Base-by-base conservation (phyloP, 2,888 invertebrate species). In the Meganola albula region DNA sequence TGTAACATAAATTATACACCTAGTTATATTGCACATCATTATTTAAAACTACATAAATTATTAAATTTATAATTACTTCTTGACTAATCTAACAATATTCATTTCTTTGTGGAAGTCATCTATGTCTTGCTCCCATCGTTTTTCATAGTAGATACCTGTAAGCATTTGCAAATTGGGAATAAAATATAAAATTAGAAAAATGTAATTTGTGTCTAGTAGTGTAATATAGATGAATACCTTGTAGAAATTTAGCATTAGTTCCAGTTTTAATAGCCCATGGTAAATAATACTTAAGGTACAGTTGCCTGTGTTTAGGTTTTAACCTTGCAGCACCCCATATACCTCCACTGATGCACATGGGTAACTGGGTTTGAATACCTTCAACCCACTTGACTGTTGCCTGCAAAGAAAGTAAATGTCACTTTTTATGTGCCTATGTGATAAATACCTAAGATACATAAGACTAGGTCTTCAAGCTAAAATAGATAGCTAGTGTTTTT, bases 311-410 rank as follows among this genome's bases (percentile, higher is more conserved):
- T 61, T 94, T 96, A 33, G 96, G 93, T 55, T 91, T 91, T 8
- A 99, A 86, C 50, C 98, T 87, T 8, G 92, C 84, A 1, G 98
- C 95, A 7, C 98, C 99, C 88, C 97, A 96, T 34, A 98, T 87
- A 0, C 95, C 98, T 10, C 95, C 99, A 30, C 92, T 90, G 40
- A 96, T 88, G 65, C 98, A 98, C 98, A 99, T 98, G 0, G 99
- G 99, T 12, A 99, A 83, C 29, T 91, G 92, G 7, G 94, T 95
- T 79, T 99, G 99, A 35, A 99, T 89, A 0, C 94, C 99, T 88
- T 99, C 99, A 27, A 99, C 90, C 97, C 98, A 98, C 84, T 99
- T 99, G 3, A 99, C 94, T 7, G 95, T 91, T 4, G 98, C 97
- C 89, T 98, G 90, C 29, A 57, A 59, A 40, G 13, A 39, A n/a